These are phyloP conservation scores for Brachyhypopomus gauderio DNA, from an alignment of 2,113 vertebrate genomes.

Conservation along the genomic window DNA sequence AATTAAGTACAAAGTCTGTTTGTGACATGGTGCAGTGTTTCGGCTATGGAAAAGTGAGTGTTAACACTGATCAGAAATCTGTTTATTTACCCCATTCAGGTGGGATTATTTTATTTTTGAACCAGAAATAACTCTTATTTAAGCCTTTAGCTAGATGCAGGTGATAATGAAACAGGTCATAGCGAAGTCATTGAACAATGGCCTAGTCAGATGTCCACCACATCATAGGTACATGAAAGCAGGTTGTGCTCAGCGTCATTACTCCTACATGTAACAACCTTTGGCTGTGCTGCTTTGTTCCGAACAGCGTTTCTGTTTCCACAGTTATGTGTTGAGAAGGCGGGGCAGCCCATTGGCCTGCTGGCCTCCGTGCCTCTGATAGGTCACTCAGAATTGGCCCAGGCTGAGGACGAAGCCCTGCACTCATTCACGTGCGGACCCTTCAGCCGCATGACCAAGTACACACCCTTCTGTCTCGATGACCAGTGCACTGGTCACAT, in stretches of 20 bases:
- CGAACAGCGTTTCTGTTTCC: background rate
- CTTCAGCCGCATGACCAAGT: constrained; percentile 84
- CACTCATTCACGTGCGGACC: constrained; percentile 78
- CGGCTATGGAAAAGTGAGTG: constrained; percentile 87
- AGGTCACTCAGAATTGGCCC: constrained; percentile 75
- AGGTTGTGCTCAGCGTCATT: no score
- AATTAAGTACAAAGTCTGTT: constrained; percentile 58
- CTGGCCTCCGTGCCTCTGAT: constrained; percentile 77
- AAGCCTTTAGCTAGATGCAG: background rate
- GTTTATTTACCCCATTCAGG: background rate
- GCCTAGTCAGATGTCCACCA: no score
- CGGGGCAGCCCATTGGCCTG: constrained; percentile 62
- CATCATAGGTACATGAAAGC: no score
- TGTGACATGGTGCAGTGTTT: constrained; percentile 76
- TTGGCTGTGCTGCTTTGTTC: background rate
- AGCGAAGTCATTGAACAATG: no score
- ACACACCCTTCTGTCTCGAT: constrained; percentile 51
- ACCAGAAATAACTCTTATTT: background rate
- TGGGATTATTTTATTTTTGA: no score
- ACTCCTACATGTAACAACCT: no score
- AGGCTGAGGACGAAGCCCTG: constrained; percentile 77
- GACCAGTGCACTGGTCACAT: no score
- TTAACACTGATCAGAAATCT: background rate
- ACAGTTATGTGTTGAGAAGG: constrained; percentile 75
- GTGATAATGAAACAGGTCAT: background rate